phyloP scores from a whole-genome alignment of 2,888 invertebrate species.

The Mesoligia furuncula region DNA sequence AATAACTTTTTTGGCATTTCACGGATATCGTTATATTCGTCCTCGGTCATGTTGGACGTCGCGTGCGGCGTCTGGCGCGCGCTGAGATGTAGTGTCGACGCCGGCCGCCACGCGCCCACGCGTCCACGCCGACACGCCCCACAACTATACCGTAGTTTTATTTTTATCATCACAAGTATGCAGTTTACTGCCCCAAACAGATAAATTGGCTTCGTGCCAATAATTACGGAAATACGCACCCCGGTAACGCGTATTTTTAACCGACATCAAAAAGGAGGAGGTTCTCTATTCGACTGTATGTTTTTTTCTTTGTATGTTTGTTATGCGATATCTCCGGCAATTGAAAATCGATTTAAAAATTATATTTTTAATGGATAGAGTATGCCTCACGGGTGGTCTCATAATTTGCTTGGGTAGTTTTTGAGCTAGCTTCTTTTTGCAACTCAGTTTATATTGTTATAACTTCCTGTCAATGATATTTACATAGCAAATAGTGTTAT shows the following conservation, averaged over 20 bases:
- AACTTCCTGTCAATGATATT: too few species aligned
- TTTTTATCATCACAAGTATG: constrained; percentile 27
- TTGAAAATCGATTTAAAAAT: too few species aligned
- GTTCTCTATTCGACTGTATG: too few species aligned
- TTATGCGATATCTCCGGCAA: too few species aligned
- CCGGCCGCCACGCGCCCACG: constrained; percentile 5
- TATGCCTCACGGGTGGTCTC: too few species aligned
- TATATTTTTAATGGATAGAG: too few species aligned
- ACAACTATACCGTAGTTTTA: background rate
- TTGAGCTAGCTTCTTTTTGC: too few species aligned
- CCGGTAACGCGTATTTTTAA: background rate
- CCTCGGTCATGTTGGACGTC: background rate
- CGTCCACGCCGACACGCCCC: background rate
- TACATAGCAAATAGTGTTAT: too few species aligned
- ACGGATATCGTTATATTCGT: background rate
- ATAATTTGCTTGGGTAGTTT: too few species aligned
- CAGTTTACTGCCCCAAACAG: background rate
- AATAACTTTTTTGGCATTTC: background rate
- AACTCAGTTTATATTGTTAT: too few species aligned
- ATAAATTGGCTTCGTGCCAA: constrained; percentile 9
- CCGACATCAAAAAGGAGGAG: too few species aligned
- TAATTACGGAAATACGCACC: constrained; percentile 3
- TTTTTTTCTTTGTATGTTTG: too few species aligned
- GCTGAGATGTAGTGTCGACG: background rate
- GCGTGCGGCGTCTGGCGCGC: constrained; percentile 25